Conservation (phyloP, 2,888 invertebrate species). For the Heliothis peltigera region DNA sequence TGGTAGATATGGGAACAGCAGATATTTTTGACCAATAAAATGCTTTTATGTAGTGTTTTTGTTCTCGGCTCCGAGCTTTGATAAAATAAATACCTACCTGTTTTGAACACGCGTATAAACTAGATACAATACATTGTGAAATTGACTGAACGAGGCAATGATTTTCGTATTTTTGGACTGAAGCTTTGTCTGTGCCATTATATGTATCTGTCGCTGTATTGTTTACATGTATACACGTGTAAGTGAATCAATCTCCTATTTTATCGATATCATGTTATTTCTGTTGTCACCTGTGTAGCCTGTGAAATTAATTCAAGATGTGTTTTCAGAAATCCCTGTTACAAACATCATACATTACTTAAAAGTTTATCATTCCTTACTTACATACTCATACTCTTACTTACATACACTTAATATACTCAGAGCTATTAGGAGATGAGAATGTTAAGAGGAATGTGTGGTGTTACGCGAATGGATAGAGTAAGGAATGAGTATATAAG, state of each 20-base stretch:
- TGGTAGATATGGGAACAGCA: background rate
- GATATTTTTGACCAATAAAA: background rate
- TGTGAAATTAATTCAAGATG: too few species aligned
- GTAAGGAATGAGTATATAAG: too few species aligned
- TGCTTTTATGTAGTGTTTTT: background rate
- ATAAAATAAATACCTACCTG: background rate
- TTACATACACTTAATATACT: too few species aligned
- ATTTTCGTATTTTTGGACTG: background rate
- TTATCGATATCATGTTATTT: background rate
- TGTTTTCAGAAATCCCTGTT: too few species aligned
- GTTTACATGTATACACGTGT: too few species aligned
- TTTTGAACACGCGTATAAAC: background rate
- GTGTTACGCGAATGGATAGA: too few species aligned
- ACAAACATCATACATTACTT: too few species aligned
- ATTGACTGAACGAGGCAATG: background rate
- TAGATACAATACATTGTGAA: background rate
- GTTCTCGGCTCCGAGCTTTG: background rate
- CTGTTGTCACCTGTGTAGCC: too few species aligned
- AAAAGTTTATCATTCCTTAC: too few species aligned
- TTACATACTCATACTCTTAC: too few species aligned
- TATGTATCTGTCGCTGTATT: background rate
- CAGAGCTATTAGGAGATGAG: too few species aligned
- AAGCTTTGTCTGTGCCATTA: background rate
- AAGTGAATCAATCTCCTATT: background rate
- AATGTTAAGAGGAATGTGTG: too few species aligned